Percentiles rank a stretch among this genome's conserved stretches.
Conservation (phyloP, 2,113 vertebrate species). For the Synodontis membranacea region DNA sequence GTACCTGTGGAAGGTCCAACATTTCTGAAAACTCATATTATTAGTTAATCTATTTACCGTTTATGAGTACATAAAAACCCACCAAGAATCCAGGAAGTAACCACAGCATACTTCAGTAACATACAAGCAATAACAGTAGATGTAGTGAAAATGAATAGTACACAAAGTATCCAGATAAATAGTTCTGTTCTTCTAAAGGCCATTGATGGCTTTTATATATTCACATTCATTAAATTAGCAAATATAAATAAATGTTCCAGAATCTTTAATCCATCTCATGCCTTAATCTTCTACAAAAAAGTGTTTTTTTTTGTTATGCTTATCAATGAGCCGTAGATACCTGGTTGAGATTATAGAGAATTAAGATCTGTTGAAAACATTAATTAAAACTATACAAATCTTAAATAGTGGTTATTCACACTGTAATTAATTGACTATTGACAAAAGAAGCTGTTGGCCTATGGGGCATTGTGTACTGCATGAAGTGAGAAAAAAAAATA, state of each 20-base stretch:
- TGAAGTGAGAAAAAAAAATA: conserved; percentile 48
- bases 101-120: no score
- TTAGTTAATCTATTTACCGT: neutral
- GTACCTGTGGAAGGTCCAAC: neutral
- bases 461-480: neutral
- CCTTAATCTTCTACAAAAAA: no score
- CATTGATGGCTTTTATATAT: neutral
- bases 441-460: neutral
- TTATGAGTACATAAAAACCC: neutral
- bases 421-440: neutral
- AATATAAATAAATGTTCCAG: neutral
- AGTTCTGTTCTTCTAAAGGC: neutral
- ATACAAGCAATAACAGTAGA: neutral
- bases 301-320: neutral
- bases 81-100: neutral
- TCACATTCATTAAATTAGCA: neutral
- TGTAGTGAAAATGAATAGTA: neutral
- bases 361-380: conserved; percentile 15
- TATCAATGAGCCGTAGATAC: neutral
- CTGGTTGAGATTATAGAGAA: neutral
- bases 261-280: neutral
- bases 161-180: neutral
- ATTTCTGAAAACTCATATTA: neutral
- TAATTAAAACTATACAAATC: neutral
- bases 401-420: conserved; percentile 17